phyloP scores from a whole-genome alignment of 1,140 invertebrate genomes.

The Limonius californicus region DNA sequence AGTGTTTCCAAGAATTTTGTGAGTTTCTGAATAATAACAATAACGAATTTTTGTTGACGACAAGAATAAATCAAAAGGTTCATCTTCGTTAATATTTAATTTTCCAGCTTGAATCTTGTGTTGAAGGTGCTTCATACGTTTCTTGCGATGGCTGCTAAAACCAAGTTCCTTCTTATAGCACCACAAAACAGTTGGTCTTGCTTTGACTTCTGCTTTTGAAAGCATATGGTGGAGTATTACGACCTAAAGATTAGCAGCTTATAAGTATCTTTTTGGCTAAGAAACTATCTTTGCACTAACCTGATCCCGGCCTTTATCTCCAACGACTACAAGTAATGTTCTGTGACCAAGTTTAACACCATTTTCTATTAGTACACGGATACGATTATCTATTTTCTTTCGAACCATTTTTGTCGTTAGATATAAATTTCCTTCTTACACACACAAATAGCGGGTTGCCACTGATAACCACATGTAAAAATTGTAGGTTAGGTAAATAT shows the following conservation, averaged over 20 bases:
- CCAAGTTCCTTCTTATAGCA: conserved; percentile 98
- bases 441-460: too few species aligned
- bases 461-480: too few species aligned
- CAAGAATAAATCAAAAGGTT: conserved; percentile 95
- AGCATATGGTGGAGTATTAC: conserved; percentile 97
- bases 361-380: conserved; percentile 95
- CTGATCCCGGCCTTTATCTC: conserved; percentile 95
- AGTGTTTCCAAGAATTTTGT: conserved; percentile 96
- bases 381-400: conserved; percentile 96
- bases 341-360: conserved; percentile 84
- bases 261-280: too few species aligned
- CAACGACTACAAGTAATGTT: conserved; percentile 92
- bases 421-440: too few species aligned
- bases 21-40: conserved; percentile 96
- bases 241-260: conserved; percentile 64
- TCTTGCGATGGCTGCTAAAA: conserved; percentile 92
- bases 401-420: conserved; percentile 79
- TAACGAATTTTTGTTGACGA: conserved; percentile 96
- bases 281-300: too few species aligned
- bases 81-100: conserved; percentile 89
- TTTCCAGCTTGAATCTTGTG: conserved; percentile 88
- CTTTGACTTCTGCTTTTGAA: conserved; percentile 88
- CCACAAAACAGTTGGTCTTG: conserved; percentile 92
- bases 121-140: conserved; percentile 82
- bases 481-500: too few species aligned